phyloP scores from a whole-genome alignment of 2,888 invertebrate genomes.

The Cordylochernes scorpioides region DNA sequence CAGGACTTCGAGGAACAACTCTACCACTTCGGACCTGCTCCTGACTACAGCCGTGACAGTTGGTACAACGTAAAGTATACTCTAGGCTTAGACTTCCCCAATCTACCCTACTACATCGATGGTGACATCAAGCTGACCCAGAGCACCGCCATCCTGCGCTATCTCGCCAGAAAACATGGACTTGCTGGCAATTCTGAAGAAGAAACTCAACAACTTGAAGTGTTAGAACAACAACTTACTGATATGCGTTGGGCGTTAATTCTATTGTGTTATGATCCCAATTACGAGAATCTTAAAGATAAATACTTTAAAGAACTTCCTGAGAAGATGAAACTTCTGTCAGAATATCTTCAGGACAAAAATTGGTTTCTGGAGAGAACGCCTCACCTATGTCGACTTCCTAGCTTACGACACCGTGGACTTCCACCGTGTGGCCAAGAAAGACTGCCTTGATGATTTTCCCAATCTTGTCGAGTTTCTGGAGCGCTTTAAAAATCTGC shows the following conservation, averaged over 20 bases:
- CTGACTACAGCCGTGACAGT: too few relatives aligned
- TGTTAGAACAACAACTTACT: conserved; percentile 6
- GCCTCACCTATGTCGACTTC: conserved; percentile 9
- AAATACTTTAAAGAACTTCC: conserved; percentile 2
- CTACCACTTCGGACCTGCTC: too few relatives aligned
- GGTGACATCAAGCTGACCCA: too few relatives aligned
- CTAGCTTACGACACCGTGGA: conserved; percentile 9
- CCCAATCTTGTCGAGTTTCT: conserved; percentile 2
- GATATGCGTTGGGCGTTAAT: conserved; percentile 2
- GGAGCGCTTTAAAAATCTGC: conserved; percentile 9
- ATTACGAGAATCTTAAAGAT: not conserved
- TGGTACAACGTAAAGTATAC: too few relatives aligned
- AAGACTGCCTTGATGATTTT: conserved; percentile 3
- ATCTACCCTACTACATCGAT: too few relatives aligned
- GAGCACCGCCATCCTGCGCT: too few relatives aligned
- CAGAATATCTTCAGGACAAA: conserved; percentile 1
- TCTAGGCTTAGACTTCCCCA: too few relatives aligned
- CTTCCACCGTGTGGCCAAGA: conserved; percentile 1
- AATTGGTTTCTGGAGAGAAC: conserved; percentile 6
- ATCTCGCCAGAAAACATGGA: too few relatives aligned
- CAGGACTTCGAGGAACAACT: too few relatives aligned
- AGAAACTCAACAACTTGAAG: too few relatives aligned
- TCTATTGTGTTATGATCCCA: conserved; percentile 1
- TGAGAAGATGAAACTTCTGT: conserved; percentile 1
- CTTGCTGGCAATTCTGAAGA: too few relatives aligned